phyloP scores from a whole-genome alignment of 2,113 vertebrate genomes.

The Trichomycterus rosablanca region DNA sequence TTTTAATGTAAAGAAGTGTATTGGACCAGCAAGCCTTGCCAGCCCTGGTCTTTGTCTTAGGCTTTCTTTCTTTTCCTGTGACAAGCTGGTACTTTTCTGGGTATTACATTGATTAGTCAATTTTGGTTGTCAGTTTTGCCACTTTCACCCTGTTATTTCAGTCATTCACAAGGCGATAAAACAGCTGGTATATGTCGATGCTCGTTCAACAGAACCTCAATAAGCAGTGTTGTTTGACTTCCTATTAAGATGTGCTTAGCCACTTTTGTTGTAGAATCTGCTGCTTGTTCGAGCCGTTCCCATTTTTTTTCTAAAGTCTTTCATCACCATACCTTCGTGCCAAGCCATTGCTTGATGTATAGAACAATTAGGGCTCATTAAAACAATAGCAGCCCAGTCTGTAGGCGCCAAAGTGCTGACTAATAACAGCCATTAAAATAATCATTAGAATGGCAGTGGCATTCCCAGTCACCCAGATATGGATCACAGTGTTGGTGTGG shows the following conservation, averaged over 20 bases:
- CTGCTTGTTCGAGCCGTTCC: not conserved
- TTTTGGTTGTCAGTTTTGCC: conserved; percentile 40
- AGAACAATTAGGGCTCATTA: conserved; percentile 53
- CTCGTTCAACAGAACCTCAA: conserved; percentile 53
- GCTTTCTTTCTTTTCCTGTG: conserved; percentile 24
- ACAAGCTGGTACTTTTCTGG: conserved; percentile 11
- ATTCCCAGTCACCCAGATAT: conserved; percentile 59
- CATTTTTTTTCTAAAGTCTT: conserved; percentile 35
- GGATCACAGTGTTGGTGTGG: conserved; percentile 70
- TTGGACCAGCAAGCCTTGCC: conserved; percentile 3
- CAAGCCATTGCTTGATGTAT: conserved; percentile 46
- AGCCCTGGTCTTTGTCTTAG: conserved; percentile 11
- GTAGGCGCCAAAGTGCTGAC: conserved; percentile 58
- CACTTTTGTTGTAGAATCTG: conserved; percentile 31
- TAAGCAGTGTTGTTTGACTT: conserved; percentile 49
- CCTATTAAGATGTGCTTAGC: conserved; percentile 43
- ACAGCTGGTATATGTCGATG: conserved; percentile 56
- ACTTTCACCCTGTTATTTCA: conserved; percentile 36
- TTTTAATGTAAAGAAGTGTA: too few species aligned
- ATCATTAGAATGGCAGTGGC: conserved; percentile 62
- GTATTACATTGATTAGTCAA: conserved; percentile 25
- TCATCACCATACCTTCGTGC: conserved; percentile 36
- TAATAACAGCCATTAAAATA: conserved; percentile 72
- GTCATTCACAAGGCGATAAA: conserved; percentile 53
- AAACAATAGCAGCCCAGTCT: conserved; percentile 56